Base-by-base conservation (phyloP, 2,113 vertebrate species). In the Cochlearius cochlearius region DNA sequence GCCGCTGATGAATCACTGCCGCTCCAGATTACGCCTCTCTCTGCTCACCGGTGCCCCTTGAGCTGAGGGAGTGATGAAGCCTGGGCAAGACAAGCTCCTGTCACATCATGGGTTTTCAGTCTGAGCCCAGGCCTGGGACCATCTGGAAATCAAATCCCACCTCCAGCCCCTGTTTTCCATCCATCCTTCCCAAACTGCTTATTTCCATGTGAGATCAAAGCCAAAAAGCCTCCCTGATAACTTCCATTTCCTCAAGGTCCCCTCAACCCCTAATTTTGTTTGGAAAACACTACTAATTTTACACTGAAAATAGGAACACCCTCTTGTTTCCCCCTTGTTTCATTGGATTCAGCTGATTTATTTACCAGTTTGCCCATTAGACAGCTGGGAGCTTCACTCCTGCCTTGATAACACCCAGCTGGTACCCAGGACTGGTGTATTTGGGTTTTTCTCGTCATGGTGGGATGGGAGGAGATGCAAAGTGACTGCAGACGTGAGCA, bases 371-470 rank as follows among this genome's bases (percentile, higher is more conserved):
- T 88, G 43, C 49, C 30, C 36, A 39, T 83, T 86, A 26, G 32
- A 26, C 79, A 79, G 49, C 66, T 91, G 56, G 81, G 75, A 92
- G 49, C 43, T 92, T 91, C n/a, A 23, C 29, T 86, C 43, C 41
- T 73, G 64, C 71, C 63, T 88, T 60, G 34, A 1, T 69, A 73
- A 47, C 20, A 76, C 29, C 18, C 89, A 76, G 79, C 71, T 90
- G 66, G 78, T 59, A 55, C 10, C 69, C 20, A 59, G 71, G 39
- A 10, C 53, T 0, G 0, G 18, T 62, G 10, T 29, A 55, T 72
- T 79, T 79, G 75, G 27, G 16, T 15, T 76, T 75, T 91, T 19
- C 71, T 90, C 0, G 0, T 10, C 12, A 8, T 1, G 3, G 29
- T 90, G 66, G 47, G 55, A 2, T 52, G 45, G 27, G 30, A 27